A percentile compares a stretch with the other conserved stretches of the same genome.
These are phyloP conservation scores for Syrrhaptes paradoxus DNA, from an alignment of 2,113 vertebrate species.

Conservation along the genomic window DNA sequence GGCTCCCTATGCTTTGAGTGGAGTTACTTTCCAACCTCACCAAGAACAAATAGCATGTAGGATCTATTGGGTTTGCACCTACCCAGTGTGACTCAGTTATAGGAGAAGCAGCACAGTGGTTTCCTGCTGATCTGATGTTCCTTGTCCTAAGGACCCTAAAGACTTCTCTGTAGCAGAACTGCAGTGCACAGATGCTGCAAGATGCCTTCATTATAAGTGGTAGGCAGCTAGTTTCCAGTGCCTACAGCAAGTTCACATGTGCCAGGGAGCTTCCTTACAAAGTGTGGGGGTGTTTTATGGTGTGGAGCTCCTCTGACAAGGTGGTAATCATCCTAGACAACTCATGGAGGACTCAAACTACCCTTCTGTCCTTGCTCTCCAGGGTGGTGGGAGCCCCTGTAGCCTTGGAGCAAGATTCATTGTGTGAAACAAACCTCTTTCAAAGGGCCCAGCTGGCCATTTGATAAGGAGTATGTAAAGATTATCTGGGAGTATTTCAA, in stretches of 20 bases:
- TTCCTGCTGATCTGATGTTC: neutral
- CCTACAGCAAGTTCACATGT: neutral
- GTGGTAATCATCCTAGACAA: neutral
- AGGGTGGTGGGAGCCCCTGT: rapidly evolving
- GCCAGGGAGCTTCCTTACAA: neutral
- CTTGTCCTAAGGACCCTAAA: neutral
- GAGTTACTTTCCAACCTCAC: neutral
- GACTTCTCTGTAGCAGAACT: neutral
- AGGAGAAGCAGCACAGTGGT: neutral
- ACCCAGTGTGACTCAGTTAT: neutral
- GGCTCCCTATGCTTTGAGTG: neutral
- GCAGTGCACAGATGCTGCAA: neutral
- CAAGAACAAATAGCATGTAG: neutral
- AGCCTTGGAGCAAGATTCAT: neutral
- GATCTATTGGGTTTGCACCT: neutral
- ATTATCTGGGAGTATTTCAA: neutral
- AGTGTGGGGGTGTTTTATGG: neutral
- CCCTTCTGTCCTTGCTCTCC: neutral
- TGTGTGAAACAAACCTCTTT: neutral
- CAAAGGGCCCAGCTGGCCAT: neutral
- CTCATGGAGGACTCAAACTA: neutral
- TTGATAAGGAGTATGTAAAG: neutral
- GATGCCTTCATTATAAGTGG: neutral
- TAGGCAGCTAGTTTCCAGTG: neutral
- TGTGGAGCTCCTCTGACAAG: neutral